A percentile compares a stretch with the other conserved stretches of the same genome.
phyloP scores from a whole-genome alignment of 2,888 invertebrate species.

The Candidula unifasciata region DNA sequence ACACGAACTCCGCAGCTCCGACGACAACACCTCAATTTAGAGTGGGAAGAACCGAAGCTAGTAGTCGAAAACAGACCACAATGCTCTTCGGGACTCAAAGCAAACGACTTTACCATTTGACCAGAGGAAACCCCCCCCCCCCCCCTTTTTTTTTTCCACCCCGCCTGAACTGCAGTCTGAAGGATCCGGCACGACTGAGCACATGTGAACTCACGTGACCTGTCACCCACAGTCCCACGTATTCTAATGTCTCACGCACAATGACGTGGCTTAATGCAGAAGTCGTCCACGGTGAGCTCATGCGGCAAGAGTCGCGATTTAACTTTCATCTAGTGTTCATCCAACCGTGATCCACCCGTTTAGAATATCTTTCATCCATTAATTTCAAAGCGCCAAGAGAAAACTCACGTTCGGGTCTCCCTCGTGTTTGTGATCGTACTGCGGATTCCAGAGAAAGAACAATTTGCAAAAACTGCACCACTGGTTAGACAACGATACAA shows the following conservation, averaged over 20 bases:
- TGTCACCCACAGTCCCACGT: slow-evolving; percentile 7
- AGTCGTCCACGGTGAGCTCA: slow-evolving; percentile 9
- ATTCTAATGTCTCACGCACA: not conserved
- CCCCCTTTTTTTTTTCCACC: too few relatives aligned
- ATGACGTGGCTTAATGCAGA: slow-evolving; percentile 32
- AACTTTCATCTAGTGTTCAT: not conserved
- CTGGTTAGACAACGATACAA: too few relatives aligned
- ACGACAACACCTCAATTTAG: too few relatives aligned
- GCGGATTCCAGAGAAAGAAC: not conserved
- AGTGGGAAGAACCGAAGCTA: too few relatives aligned
- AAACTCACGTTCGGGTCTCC: not conserved
- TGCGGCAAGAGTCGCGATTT: slow-evolving; percentile 1
- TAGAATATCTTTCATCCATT: slow-evolving; percentile 5
- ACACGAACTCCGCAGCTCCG: too few relatives aligned
- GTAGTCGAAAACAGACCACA: too few relatives aligned
- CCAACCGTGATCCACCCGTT: slow-evolving; percentile 9
- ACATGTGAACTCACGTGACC: not conserved
- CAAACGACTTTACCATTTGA: too few relatives aligned
- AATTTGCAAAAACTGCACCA: too few relatives aligned
- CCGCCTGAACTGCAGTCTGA: too few relatives aligned
- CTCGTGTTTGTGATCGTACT: too few relatives aligned
- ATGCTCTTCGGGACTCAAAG: too few relatives aligned
- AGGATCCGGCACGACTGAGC: not conserved
- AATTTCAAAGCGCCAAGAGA: slow-evolving; percentile 6
- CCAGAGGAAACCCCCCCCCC: too few relatives aligned